Conservation (phyloP, 2,797 vertebrate genomes). For the Pipistrellus pipistrellus region DNA sequence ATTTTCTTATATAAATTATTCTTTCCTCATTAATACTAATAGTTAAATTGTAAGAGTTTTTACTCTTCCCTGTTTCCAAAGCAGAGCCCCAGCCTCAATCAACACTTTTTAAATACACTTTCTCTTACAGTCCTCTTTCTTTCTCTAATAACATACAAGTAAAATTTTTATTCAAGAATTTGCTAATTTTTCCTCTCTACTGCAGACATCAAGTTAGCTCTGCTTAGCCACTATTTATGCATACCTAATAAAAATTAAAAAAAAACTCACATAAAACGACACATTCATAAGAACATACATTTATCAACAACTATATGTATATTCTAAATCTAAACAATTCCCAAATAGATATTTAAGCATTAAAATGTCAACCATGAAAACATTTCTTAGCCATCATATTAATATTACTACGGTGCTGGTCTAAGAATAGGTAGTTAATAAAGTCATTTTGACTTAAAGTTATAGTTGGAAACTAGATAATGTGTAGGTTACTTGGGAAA, state of each 20-base stretch:
- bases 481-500: not conserved
- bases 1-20: constrained; percentile 37
- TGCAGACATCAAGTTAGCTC: not conserved
- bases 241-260: not conserved
- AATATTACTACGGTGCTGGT: not conserved
- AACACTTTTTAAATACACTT: not conserved
- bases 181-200: not conserved
- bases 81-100: not conserved
- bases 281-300: not conserved
- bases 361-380: constrained; percentile 28
- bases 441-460: constrained; percentile 28
- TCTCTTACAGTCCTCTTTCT: not conserved
- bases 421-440: constrained; percentile 2
- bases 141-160: constrained; percentile 43
- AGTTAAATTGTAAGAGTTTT: constrained; percentile 1
- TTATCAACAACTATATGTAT: not conserved
- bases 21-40: constrained; percentile 4
- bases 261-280: not conserved
- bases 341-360: constrained; percentile 19
- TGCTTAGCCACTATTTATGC: not conserved
- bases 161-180: constrained; percentile 23
- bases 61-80: constrained; percentile 30
- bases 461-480: constrained; percentile 2
- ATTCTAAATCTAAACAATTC: not conserved
- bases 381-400: not conserved